Conservation (phyloP, 2,888 invertebrate genomes). For the Athalia circularis region DNA sequence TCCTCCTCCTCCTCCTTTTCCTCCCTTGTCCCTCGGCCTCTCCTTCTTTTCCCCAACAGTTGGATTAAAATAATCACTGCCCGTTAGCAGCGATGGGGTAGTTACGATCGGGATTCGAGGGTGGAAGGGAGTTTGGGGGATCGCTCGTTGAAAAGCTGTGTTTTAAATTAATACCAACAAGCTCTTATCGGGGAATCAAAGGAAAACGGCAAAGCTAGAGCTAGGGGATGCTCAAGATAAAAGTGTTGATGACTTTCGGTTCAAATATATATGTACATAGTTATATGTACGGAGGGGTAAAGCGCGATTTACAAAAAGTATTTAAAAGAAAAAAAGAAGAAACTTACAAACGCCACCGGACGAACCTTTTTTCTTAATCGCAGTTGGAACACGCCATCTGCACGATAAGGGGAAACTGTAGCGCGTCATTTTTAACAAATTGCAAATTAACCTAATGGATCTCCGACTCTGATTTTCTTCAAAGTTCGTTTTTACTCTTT, state of each 20-base stretch:
- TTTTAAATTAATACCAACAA: conserved; percentile 49
- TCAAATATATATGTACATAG: not conserved
- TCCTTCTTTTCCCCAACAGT: conserved; percentile 57
- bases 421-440: conserved; percentile 26
- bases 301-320: no score
- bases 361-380: not conserved
- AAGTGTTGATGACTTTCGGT: conserved; percentile 43
- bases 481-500: not conserved
- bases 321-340: no score
- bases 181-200: conserved; percentile 43
- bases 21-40: conserved; percentile 39
- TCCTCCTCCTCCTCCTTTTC: conserved; percentile 43
- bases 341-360: not conserved
- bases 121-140: not conserved
- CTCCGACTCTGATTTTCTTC: conserved; percentile 42
- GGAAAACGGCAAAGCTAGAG: not conserved
- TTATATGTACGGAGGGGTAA: no score
- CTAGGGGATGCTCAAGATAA: conserved; percentile 23
- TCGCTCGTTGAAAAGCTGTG: conserved; percentile 37
- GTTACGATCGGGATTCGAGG: not conserved
- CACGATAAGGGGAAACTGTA: not conserved
- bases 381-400: conserved; percentile 21
- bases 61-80: conserved; percentile 67
- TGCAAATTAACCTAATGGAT: conserved; percentile 37
- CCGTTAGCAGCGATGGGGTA: conserved; percentile 57